Conservation (phyloP, 2,113 vertebrate genomes). For the Microtus montanus region DNA sequence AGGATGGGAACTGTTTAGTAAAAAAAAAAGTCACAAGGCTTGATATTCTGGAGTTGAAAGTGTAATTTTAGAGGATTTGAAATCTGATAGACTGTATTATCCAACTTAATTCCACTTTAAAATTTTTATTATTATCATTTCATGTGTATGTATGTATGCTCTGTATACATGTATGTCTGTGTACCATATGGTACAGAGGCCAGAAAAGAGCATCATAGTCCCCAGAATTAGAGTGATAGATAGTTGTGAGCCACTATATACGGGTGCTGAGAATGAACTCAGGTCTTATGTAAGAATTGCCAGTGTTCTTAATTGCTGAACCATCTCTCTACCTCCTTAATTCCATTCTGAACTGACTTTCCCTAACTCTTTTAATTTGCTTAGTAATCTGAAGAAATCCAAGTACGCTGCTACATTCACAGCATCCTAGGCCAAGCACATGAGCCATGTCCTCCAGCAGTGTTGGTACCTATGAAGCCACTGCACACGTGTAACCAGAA, state of each 20-base stretch:
- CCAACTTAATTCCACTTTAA: background rate
- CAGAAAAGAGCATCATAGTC: too few species aligned
- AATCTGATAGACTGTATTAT: background rate
- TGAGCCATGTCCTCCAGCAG: rapidly evolving
- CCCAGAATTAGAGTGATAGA: background rate
- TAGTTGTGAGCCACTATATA: background rate
- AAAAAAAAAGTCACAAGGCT: background rate
- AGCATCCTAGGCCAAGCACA: background rate
- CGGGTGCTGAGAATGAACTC: background rate
- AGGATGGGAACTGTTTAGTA: rapidly evolving
- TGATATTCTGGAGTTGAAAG: background rate
- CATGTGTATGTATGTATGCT: too few species aligned
- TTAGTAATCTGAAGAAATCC: background rate
- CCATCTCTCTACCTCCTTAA: background rate
- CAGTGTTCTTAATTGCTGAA: background rate
- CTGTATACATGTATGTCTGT: background rate
- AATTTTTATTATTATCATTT: background rate
- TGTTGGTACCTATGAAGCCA: background rate
- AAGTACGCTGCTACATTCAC: background rate
- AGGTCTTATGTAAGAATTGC: background rate
- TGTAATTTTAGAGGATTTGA: rapidly evolving
- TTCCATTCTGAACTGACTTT: background rate
- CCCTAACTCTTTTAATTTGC: background rate
- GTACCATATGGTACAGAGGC: background rate
- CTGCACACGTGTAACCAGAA: rapidly evolving